Percentiles rank a stretch among this genome's conserved stretches.
Evolutionary conservation across 1,140 invertebrate species (phyloP).

Genomic region (Wiebesia pumilae): DNA sequence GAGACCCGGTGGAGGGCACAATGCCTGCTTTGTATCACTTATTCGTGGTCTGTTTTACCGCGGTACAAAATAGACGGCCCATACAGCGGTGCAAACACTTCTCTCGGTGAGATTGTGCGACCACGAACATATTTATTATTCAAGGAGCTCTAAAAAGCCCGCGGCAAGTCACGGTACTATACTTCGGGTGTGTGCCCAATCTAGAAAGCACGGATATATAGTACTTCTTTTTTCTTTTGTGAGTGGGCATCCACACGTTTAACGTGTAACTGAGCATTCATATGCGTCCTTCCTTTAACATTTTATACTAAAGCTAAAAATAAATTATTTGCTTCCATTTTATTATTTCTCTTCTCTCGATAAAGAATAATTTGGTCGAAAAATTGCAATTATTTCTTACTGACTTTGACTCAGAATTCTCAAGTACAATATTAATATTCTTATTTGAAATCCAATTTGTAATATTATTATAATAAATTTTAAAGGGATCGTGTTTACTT

Average conservation of each 20-base stretch:
- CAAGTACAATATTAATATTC: too few species aligned
- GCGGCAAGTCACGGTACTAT: background rate
- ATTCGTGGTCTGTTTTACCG: conserved; percentile 66
- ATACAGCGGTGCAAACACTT: conserved; percentile 73
- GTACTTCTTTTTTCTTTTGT: background rate
- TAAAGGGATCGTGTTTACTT: too few species aligned
- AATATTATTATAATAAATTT: too few species aligned
- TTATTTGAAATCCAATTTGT: too few species aligned
- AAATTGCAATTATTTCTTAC: background rate
- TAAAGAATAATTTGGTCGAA: background rate
- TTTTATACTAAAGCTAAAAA: background rate
- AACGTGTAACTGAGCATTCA: background rate
- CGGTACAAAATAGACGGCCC: conserved; percentile 57
- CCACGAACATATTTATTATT: conserved; percentile 74
- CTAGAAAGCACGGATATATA: background rate
- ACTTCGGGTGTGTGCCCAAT: background rate
- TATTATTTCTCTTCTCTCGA: background rate
- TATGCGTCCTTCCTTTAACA: background rate
- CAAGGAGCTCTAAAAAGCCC: conserved; percentile 60
- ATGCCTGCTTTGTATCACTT: conserved; percentile 67
- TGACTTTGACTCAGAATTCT: background rate
- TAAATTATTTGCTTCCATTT: background rate
- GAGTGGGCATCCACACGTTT: background rate
- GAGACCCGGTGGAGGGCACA: conserved; percentile 41
- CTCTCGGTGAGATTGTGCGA: conserved; percentile 70